Percentiles rank a stretch among this genome's conserved stretches.
phyloP scores from a whole-genome alignment of 2,888 invertebrate genomes.

The Platycheirus rosarum region DNA sequence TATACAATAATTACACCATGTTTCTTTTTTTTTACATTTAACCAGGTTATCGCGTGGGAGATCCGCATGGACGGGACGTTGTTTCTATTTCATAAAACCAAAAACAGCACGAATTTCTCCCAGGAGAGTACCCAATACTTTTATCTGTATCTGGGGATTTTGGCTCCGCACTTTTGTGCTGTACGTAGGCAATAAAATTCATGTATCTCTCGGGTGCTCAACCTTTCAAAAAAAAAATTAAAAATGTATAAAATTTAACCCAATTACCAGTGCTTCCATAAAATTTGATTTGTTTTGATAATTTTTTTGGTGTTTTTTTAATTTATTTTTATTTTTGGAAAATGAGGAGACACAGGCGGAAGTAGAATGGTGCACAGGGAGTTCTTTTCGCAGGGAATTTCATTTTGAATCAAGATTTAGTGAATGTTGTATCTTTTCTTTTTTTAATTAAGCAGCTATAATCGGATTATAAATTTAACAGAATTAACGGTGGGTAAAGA shows the following conservation, averaged over 20 bases:
- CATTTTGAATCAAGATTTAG: not conserved
- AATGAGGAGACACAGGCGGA: slow-evolving; percentile 11
- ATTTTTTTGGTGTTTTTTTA: slow-evolving; percentile 2
- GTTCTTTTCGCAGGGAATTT: slow-evolving; percentile 1
- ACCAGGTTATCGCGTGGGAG: slow-evolving; percentile 69
- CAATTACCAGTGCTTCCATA: slow-evolving; percentile 50
- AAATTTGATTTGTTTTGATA: slow-evolving; percentile 54
- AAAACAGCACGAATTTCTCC: slow-evolving; percentile 3
- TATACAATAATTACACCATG: slow-evolving; percentile 6
- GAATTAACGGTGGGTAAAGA: slow-evolving; percentile 12
- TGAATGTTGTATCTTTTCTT: slow-evolving; percentile 12
- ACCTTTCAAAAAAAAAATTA: not conserved
- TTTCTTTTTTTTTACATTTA: slow-evolving; percentile 37
- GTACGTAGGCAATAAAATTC: slow-evolving; percentile 40
- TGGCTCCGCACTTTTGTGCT: slow-evolving; percentile 6
- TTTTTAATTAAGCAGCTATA: slow-evolving; percentile 14
- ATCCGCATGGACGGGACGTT: slow-evolving; percentile 43
- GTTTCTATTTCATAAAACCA: slow-evolving; percentile 21
- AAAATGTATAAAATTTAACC: slow-evolving; percentile 58
- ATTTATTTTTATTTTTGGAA: not conserved
- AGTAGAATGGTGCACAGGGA: not conserved
- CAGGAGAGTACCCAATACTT: slow-evolving; percentile 1
- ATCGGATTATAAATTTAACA: slow-evolving; percentile 12
- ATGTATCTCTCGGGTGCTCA: slow-evolving; percentile 27
- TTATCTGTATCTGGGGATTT: slow-evolving; percentile 22